Conservation (phyloP, 2,797 vertebrate species). For the Sebastes kiyomatsui region DNA sequence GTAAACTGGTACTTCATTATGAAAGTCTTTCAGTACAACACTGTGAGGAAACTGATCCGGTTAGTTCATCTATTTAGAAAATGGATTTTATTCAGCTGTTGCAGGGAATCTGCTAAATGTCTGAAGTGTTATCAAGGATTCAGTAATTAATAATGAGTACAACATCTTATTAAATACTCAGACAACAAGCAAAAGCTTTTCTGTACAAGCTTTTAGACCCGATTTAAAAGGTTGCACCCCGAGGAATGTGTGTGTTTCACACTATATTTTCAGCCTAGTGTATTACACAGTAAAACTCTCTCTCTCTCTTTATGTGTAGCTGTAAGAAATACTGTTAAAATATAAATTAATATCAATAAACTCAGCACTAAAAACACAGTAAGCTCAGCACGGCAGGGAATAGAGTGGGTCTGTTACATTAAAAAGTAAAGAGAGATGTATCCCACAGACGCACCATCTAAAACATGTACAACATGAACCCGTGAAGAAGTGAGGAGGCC, state of each 20-base stretch:
- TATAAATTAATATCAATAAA: not conserved
- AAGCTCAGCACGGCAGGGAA: not conserved
- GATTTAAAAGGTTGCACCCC: constrained; percentile 1
- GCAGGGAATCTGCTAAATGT: not conserved
- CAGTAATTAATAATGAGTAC: not conserved
- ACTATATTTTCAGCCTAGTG: not conserved
- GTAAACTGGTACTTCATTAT: not conserved
- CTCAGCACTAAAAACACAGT: not conserved
- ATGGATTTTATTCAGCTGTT: not conserved
- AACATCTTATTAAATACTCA: not conserved
- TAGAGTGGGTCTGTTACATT: not conserved
- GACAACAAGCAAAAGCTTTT: not conserved
- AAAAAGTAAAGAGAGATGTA: constrained; percentile 15
- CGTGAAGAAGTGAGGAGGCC: not conserved
- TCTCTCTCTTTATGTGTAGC: not conserved
- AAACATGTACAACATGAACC: constrained; percentile 1
- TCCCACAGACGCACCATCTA: constrained; percentile 1
- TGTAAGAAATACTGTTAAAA: not conserved
- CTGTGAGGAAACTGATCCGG: not conserved
- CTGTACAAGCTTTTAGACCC: not conserved
- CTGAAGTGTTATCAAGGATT: not conserved
- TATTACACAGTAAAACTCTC: not conserved
- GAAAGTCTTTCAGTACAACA: not conserved
- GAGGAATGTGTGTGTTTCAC: not conserved
- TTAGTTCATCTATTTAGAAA: not conserved